phyloP scores from a whole-genome alignment of 2,888 invertebrate species.

The Drymonia ruficornis region DNA sequence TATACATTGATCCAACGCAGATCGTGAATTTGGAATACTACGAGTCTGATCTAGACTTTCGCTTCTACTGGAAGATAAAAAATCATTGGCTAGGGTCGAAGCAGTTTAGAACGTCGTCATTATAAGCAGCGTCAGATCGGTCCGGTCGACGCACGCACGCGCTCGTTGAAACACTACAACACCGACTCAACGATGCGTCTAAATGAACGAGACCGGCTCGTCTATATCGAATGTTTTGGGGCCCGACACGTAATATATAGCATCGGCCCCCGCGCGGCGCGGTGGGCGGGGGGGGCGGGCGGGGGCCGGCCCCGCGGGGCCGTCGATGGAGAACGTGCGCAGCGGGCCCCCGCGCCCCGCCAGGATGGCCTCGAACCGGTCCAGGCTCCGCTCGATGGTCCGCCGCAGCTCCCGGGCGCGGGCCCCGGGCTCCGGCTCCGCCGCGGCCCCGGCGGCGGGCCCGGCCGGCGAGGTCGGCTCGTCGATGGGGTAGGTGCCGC shows the following conservation, averaged over 20 bases:
- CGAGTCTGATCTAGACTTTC: no score
- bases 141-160: slow-evolving; percentile 8
- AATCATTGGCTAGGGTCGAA: no score
- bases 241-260: slow-evolving; percentile 65
- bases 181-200: slow-evolving; percentile 11
- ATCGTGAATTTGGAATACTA: no score
- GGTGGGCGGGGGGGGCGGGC: slow-evolving; percentile 17
- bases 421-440: slow-evolving; percentile 23
- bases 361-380: slow-evolving; percentile 68
- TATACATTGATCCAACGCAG: neutral
- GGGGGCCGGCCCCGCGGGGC: slow-evolving; percentile 20
- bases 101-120: no score
- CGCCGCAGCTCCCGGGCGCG: slow-evolving; percentile 53
- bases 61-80: no score
- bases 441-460: slow-evolving; percentile 9
- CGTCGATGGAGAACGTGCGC: slow-evolving; percentile 50
- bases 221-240: slow-evolving; percentile 85
- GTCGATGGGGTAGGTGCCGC: slow-evolving; percentile 95
- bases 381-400: slow-evolving; percentile 79
- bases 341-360: slow-evolving; percentile 53
- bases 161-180: neutral
- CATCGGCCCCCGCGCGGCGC: slow-evolving; percentile 38
- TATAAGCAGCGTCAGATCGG: neutral
- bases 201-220: slow-evolving; percentile 70
- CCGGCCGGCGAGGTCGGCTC: slow-evolving; percentile 79